Base-by-base conservation (phyloP, 2,888 invertebrate genomes). In the Stegophylla sp. region DNA sequence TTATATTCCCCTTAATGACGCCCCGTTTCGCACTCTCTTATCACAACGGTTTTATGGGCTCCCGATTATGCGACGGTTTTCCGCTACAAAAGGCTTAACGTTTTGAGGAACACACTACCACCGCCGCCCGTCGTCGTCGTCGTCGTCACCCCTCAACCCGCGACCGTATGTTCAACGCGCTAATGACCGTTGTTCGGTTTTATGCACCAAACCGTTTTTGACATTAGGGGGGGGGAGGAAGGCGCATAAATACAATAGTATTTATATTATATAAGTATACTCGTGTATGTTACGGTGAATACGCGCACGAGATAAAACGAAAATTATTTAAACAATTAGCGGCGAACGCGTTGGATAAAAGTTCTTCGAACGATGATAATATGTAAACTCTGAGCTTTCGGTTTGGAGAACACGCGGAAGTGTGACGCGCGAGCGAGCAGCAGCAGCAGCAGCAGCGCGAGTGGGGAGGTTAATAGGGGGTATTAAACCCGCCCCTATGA, bases 51-150 rank as follows among this genome's bases (percentile, higher is more conserved):
- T 79, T 79, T 79, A 79, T 79, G 79, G 79, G 79, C 79, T 59
- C 67, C 13, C 53, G 77, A 79, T 79, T 79, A 79, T 79, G 79
- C 69, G 79, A 79, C 79, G 79, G 79, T 79, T 79, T 79, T 79
- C 79, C 79, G 79, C 69, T 71, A 79, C 79, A 79, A 69, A 79
- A 79, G 79, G 79, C 69, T 79, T 79, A 79, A 71, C 79, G 69
- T 71, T n/a, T 51, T 61, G 69, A 48, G 48, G 28, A 45, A 67
- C n/a, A n/a, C n/a, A n/a, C n/a, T n/a, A n/a, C n/a, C n/a, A n/a
- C n/a, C 77, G 28, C 59, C 59, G 56, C 17, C 48, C 7, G 28
- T 9, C 66, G 15, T 1, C 41, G 13, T 5, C 34, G 15, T 45
- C 43, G 77, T 28, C 69, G 45, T 67, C 67, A 56, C 56, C n/a